Evolutionary conservation across 2,888 invertebrate species (phyloP).

Genomic region (Agonopterix alstromeriana): DNA sequence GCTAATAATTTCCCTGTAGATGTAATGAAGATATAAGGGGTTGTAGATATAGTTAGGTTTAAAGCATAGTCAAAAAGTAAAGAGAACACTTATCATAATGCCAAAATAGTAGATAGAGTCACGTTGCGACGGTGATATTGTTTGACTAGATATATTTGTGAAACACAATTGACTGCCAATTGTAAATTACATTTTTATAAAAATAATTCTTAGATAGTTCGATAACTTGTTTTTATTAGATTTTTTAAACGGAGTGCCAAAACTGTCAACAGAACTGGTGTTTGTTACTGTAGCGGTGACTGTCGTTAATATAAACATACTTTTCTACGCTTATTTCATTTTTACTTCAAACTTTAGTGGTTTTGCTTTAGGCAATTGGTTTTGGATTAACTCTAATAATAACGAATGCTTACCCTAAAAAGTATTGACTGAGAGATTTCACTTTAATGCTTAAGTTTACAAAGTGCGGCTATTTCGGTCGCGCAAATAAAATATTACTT

Average conservation of each 20-base stretch:
- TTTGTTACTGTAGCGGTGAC: constrained; percentile 30
- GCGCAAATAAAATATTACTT: constrained; percentile 25
- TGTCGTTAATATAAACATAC: constrained; percentile 30
- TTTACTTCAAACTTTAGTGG: constrained; percentile 12
- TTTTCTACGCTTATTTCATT: constrained; percentile 20
- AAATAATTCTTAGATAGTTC: constrained; percentile 68
- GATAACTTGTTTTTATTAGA: constrained; percentile 61
- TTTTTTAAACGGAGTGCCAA: constrained; percentile 68
- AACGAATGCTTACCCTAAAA: constrained; percentile 58
- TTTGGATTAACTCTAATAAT: constrained; percentile 34
- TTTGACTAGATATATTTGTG: constrained; percentile 60
- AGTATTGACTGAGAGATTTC: constrained; percentile 58
- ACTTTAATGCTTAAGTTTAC: constrained; percentile 33
- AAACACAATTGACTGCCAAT: constrained; percentile 74
- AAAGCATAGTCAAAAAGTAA: constrained; percentile 42
- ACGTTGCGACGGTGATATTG: constrained; percentile 61
- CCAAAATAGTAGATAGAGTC: constrained; percentile 50
- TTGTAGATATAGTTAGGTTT: constrained; percentile 62
- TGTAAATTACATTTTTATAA: constrained; percentile 67
- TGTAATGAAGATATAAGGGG: constrained; percentile 46
- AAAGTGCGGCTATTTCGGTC: constrained; percentile 22
- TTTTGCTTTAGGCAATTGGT: constrained; percentile 10
- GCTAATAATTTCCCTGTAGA: constrained; percentile 60
- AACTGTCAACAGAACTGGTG: constrained; percentile 30
- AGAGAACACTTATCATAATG: constrained; percentile 50